These are phyloP conservation scores for Agrochola lota DNA, from an alignment of 2,888 invertebrate species.

Conservation along the genomic window DNA sequence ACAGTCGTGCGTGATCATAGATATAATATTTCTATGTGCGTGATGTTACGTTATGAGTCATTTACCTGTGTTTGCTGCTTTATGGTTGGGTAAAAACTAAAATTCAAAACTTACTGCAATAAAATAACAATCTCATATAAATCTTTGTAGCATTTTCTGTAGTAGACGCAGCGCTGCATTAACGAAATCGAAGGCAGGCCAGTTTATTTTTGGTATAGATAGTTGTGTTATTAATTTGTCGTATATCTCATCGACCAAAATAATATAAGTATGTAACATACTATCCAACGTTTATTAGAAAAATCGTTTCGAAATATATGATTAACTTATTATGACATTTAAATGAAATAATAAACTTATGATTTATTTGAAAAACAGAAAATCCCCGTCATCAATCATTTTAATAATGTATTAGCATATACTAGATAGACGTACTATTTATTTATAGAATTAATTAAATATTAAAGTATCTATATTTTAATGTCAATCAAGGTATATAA, in stretches of 20 bases:
- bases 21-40: too few species aligned
- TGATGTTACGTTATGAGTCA: background rate
- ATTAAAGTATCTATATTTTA: background rate
- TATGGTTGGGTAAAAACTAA: background rate
- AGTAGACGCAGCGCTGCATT: background rate
- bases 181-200: background rate
- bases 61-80: background rate
- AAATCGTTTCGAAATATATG: background rate
- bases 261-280: background rate
- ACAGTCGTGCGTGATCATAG: too few species aligned
- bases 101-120: background rate
- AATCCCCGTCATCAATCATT: background rate
- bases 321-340: background rate
- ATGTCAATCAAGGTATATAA: background rate
- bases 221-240: background rate
- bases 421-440: background rate
- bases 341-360: background rate
- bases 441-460: slow-evolving; percentile 2
- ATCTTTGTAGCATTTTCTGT: background rate
- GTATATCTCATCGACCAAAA: background rate
- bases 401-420: background rate
- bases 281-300: background rate
- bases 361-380: background rate
- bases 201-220: slow-evolving; percentile 2
- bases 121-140: background rate